Evolutionary conservation across 2,797 vertebrate genomes (phyloP).

Genomic region (Peromyscus melanophrys): DNA sequence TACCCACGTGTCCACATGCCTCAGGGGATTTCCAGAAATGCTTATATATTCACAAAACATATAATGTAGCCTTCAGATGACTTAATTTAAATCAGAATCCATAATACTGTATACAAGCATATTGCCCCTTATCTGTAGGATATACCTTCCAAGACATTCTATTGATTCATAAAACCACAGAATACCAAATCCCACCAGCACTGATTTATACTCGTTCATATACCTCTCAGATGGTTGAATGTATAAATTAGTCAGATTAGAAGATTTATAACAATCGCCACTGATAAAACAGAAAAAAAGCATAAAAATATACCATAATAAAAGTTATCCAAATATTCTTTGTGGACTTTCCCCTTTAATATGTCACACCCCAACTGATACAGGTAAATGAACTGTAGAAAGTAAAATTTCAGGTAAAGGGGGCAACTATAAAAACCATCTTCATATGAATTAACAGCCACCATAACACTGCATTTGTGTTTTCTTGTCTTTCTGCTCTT

Average conservation of each 20-base stretch:
- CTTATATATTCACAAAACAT: neutral
- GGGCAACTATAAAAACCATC: neutral
- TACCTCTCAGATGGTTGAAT: neutral
- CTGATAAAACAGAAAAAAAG: neutral
- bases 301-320: neutral
- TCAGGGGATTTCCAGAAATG: neutral
- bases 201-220: neutral
- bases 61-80: neutral
- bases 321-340: neutral
- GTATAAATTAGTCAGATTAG: neutral
- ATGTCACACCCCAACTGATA: neutral
- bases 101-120: neutral
- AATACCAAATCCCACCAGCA: neutral
- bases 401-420: neutral
- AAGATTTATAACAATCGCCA: neutral
- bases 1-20: neutral
- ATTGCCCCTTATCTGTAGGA: neutral
- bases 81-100: neutral
- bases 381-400: neutral
- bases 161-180: neutral
- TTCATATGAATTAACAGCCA: neutral
- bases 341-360: neutral
- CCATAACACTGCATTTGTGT: neutral
- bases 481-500: neutral
- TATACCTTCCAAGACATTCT: neutral